Evolutionary conservation across 2,113 vertebrate species (phyloP), one percentile per base, ranked within the genome.

Genomic region (Phalacrocorax brasilianus): DNA sequence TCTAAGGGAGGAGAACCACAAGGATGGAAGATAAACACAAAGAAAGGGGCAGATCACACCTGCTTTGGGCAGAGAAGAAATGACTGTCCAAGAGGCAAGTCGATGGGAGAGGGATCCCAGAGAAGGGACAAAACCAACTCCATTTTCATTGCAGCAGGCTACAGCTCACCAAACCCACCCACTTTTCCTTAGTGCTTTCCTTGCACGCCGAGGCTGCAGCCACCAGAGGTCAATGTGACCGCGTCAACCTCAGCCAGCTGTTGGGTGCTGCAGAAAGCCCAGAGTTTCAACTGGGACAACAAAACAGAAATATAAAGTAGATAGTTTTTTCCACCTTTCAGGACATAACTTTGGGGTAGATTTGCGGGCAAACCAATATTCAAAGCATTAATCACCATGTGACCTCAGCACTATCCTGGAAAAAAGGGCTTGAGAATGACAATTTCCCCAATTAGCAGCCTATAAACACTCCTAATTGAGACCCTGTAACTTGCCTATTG

Each of bases 191-290:
- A 11, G 21, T 17, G 59, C 35, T 62, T 55, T 70, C 67, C 67
- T 81, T 94, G 96, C 82, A 96, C 1, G 3, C 92, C 55, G 32
- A 70, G 83, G 49, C 66, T 95, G 89, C 89, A 71, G 84, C 95
- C 97, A 95, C 81, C 89, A 96, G 97, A 97, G 95, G 96, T 96
- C 95, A 96, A 97, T 95, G 78, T 94, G 89, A 79, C 84, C 93
- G 83, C 86, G 2, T 45, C 62, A 97, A 79, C 91, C 42, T 95
- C 73, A 50, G 12, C 14, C 62, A 76, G 53, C 65, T 66, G 15
- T 38, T 44, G n/a, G 23, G 16, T 42, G 59, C 76, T 72, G 70
- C 50, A 14, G 18, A 18, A 13, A 42, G 28, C 24, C 16, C 49
- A 17, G 44, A 45, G 44, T 17, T 45, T 45, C 44, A 45, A 62